A percentile compares a stretch with the other conserved stretches of the same genome.
These are phyloP conservation scores for Ia io DNA, from an alignment of 2,113 vertebrate genomes.

Conservation along the genomic window DNA sequence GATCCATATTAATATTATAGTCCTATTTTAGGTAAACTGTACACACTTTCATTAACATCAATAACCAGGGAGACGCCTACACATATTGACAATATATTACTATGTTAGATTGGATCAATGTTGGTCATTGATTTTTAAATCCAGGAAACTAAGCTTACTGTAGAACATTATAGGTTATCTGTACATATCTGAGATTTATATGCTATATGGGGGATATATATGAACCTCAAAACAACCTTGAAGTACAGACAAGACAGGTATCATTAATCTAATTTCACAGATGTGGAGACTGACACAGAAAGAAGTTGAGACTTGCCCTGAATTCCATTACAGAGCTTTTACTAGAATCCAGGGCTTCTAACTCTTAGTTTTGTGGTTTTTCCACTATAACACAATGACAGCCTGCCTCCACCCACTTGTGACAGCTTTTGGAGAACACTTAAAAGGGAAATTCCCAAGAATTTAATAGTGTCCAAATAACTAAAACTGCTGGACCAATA, in stretches of 20 bases:
- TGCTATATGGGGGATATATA: not conserved
- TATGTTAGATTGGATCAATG: constrained; percentile 17
- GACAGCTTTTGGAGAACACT: constrained; percentile 49
- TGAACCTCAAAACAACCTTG: constrained; percentile 60
- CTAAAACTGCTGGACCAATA: not conserved
- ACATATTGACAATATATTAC: constrained; percentile 23
- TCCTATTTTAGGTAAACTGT: not conserved
- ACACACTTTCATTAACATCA: not conserved
- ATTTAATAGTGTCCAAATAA: constrained; percentile 15
- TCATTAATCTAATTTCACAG: constrained; percentile 67
- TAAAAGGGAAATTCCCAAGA: constrained; percentile 18
- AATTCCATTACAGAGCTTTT: constrained; percentile 49
- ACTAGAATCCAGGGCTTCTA: constrained; percentile 29
- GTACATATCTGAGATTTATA: constrained; percentile 39
- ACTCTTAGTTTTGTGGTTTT: constrained; percentile 57
- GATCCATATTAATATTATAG: not conserved
- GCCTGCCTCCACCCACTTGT: constrained; percentile 28
- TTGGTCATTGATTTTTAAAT: constrained; percentile 39
- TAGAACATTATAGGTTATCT: constrained; percentile 17
- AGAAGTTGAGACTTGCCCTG: constrained; percentile 34
- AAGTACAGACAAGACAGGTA: constrained; percentile 48
- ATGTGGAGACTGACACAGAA: constrained; percentile 26
- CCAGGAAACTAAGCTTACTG: constrained; percentile 42
- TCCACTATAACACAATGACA: not conserved
- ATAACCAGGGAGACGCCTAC: constrained; percentile 32